Evolutionary conservation across 2,888 invertebrate genomes (phyloP), one percentile per base, ranked within the genome.

Genomic region (Platycheirus albimanus): DNA sequence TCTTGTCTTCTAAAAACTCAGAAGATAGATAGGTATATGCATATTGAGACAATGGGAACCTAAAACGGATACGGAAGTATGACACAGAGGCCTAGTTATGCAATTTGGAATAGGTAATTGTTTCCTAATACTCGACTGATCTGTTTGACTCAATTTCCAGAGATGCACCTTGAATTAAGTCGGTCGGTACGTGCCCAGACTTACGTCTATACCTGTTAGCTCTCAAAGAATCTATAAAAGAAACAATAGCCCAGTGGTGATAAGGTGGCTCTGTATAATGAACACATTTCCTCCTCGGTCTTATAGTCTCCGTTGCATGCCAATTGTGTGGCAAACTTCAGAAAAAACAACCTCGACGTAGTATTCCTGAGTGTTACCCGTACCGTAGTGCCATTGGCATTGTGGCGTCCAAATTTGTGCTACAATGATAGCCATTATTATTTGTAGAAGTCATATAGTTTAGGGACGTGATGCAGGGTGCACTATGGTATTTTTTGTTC

Each of bases 401-500:
- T n/a, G 38, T n/a, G n/a, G n/a, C 56, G 24, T 47, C 24, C 10
- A 24, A 45, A 71, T 71, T 71, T 45, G 11, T 56, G 17, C 38
- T 36, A 30, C 28, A 63, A 15, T 61, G 43, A 24, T 66, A 38
- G 11, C 33, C 30, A n/a, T 20, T 28, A 10, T 33, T 2, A 10
- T 56, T 28, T 61, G 17, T 64, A 30, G 45, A 58, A 49, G n/a
- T n/a, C n/a, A n/a, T n/a, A n/a, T n/a, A n/a, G n/a, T n/a, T n/a
- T n/a, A n/a, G 41, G 75, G 49, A 80, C 80, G 80, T 80, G 80
- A 54, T 56, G 69, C 63, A 70, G 80, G 45, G 56, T 76, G 80
- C 67, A 49, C 54, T 52, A 28, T 30, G 64, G 51, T 19, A 67
- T 78, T 67, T 67, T 6, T 56, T 56, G 38, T 28, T 43, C 43